These are phyloP conservation scores for Caenorhabditis tropicalis DNA, from an alignment of 1,140 invertebrate genomes.

Conservation along the genomic window DNA sequence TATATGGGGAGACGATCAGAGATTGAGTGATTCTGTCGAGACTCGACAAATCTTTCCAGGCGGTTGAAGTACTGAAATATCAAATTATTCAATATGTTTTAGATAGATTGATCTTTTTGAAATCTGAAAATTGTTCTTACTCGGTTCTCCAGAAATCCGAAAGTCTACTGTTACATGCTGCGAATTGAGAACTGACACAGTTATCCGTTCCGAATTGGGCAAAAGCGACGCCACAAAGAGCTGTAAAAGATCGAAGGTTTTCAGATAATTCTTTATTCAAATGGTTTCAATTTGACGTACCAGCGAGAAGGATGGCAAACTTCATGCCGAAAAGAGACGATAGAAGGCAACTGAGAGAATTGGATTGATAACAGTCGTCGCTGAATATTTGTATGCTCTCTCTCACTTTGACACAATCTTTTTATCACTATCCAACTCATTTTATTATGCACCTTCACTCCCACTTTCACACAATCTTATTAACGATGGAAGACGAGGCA, in stretches of 20 bases:
- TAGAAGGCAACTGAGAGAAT: constrained; percentile 3
- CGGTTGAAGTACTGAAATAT: constrained; percentile 3
- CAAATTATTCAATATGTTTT: no score
- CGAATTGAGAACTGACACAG: constrained; percentile 7
- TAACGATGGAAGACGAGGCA: neutral
- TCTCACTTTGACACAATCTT: neutral
- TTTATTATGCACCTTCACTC: constrained; percentile 16
- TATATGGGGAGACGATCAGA: constrained; percentile 18
- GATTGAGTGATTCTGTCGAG: constrained; percentile 20
- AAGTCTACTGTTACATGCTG: neutral
- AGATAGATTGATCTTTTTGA: no score
- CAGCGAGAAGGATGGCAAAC: constrained; percentile 34
- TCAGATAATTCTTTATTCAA: neutral
- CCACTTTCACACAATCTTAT: constrained; percentile 26
- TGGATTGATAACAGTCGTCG: constrained; percentile 18
- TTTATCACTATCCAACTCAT: constrained; percentile 37
- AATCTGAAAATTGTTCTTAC: neutral
- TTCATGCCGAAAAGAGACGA: constrained; percentile 31
- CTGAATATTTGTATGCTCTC: constrained; percentile 6
- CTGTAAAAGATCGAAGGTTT: neutral
- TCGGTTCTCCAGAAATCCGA: constrained; percentile 23
- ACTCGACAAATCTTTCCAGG: constrained; percentile 28
- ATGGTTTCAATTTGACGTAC: constrained; percentile 3
- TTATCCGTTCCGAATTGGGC: constrained; percentile 45
- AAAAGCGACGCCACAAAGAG: neutral